Percentiles rank a stretch among this genome's conserved stretches.
phyloP scores from a whole-genome alignment of 2,113 vertebrate genomes.

The Herpailurus yagouaroundi region DNA sequence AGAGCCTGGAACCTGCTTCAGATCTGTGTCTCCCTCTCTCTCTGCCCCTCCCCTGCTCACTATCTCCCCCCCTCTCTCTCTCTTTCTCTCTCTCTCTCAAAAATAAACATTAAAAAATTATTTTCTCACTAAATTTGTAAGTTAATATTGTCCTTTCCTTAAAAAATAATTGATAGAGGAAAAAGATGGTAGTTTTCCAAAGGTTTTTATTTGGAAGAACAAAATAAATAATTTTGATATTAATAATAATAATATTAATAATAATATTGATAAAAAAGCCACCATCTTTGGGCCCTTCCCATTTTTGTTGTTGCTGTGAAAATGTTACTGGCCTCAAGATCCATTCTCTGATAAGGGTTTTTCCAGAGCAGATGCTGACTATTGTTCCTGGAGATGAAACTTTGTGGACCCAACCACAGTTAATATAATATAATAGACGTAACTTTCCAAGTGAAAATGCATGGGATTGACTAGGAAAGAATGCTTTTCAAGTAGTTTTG shows the following conservation, averaged over 20 bases:
- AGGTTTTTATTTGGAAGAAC: not conserved
- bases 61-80: too few relatives aligned
- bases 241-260: not conserved
- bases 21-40: too few relatives aligned
- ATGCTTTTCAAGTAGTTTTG: not conserved
- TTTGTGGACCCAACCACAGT: not conserved
- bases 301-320: not conserved
- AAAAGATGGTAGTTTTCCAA: not conserved
- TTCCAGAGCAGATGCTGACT: not conserved
- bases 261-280: not conserved
- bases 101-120: not conserved
- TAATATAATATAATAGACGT: not conserved
- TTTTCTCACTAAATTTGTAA: not conserved
- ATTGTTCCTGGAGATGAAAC: not conserved
- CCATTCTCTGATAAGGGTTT: not conserved
- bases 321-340: not conserved
- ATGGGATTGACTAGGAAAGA: not conserved
- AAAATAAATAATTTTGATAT: not conserved
- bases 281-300: not conserved
- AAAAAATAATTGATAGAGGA: not conserved
- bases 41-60: too few relatives aligned
- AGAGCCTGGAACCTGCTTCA: too few relatives aligned
- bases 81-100: too few relatives aligned
- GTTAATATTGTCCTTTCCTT: not conserved
- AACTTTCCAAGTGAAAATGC: not conserved